phyloP scores from a whole-genome alignment of 1,140 invertebrate species.

The Drosophila ambigua region DNA sequence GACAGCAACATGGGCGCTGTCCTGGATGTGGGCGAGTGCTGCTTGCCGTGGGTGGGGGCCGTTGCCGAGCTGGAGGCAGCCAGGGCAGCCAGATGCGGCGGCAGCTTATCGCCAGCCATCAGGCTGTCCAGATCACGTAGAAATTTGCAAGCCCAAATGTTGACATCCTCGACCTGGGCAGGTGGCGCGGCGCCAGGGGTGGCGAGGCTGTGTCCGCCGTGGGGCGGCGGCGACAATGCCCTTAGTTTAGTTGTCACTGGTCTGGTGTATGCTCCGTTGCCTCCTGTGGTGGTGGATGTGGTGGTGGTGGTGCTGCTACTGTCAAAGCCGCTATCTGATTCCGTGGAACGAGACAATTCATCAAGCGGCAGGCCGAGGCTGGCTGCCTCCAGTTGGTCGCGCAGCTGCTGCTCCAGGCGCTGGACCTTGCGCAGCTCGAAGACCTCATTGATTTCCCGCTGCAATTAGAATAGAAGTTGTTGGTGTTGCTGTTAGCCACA shows the following conservation, averaged over 20 bases:
- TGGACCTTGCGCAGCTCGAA: slow-evolving; percentile 77
- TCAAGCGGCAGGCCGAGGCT: slow-evolving; percentile 62
- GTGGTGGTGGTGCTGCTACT: slow-evolving; percentile 69
- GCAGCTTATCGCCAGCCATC: slow-evolving; percentile 74
- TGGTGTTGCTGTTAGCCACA: slow-evolving; percentile 65
- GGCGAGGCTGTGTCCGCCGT: slow-evolving; percentile 32
- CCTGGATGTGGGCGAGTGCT: slow-evolving; percentile 63
- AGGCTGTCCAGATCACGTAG: slow-evolving; percentile 82
- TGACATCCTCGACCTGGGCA: slow-evolving; percentile 66
- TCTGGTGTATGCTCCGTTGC: slow-evolving; percentile 18
- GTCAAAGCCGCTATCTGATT: slow-evolving; percentile 82
- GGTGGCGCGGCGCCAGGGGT: background rate
- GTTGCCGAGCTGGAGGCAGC: slow-evolving; percentile 31
- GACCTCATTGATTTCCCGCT: slow-evolving; percentile 83
- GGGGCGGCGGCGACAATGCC: slow-evolving; percentile 69
- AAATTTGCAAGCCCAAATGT: slow-evolving; percentile 83
- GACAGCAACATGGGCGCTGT: slow-evolving; percentile 75
- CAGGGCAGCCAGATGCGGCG: slow-evolving; percentile 55
- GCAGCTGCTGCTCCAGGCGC: slow-evolving; percentile 63
- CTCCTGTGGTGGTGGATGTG: slow-evolving; percentile 25
- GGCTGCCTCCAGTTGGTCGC: slow-evolving; percentile 53
- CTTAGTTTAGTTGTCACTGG: slow-evolving; percentile 75
- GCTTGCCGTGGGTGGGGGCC: slow-evolving; percentile 8
- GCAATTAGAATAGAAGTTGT: slow-evolving; percentile 75
- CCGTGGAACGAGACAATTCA: slow-evolving; percentile 81